phyloP scores from a whole-genome alignment of 2,797 vertebrate species.

The Macropodus opercularis region DNA sequence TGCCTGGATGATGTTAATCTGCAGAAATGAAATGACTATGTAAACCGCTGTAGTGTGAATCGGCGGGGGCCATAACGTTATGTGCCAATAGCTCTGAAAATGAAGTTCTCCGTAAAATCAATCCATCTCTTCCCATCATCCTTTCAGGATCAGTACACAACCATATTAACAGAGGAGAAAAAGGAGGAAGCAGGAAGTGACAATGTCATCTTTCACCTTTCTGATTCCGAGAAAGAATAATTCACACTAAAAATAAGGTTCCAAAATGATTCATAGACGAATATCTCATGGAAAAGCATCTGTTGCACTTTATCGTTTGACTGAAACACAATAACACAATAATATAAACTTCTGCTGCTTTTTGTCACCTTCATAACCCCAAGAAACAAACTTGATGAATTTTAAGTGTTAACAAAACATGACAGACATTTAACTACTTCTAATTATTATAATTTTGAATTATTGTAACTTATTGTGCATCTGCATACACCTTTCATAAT shows the following conservation, averaged over 20 bases:
- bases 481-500: too few relatives aligned
- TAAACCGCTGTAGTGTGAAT: conserved; percentile 20
- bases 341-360: not conserved
- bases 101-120: conserved; percentile 41
- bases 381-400: not conserved
- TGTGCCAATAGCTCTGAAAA: conserved; percentile 63
- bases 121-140: conserved; percentile 47
- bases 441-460: too few relatives aligned
- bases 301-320: not conserved
- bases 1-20: conserved; percentile 46
- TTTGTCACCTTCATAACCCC: not conserved
- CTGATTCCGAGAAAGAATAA: conserved; percentile 41
- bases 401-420: not conserved
- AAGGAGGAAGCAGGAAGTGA: conserved; percentile 36
- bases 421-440: too few relatives aligned
- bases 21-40: conserved; percentile 32
- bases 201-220: conserved; percentile 35
- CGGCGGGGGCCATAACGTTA: conserved; percentile 40
- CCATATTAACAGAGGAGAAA: conserved; percentile 19
- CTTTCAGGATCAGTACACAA: conserved; percentile 53
- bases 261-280: not conserved
- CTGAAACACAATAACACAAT: not conserved
- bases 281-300: not conserved
- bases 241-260: not conserved
- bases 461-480: too few relatives aligned